Conservation (phyloP, 2,113 vertebrate genomes). For the Plecotus auritus region DNA sequence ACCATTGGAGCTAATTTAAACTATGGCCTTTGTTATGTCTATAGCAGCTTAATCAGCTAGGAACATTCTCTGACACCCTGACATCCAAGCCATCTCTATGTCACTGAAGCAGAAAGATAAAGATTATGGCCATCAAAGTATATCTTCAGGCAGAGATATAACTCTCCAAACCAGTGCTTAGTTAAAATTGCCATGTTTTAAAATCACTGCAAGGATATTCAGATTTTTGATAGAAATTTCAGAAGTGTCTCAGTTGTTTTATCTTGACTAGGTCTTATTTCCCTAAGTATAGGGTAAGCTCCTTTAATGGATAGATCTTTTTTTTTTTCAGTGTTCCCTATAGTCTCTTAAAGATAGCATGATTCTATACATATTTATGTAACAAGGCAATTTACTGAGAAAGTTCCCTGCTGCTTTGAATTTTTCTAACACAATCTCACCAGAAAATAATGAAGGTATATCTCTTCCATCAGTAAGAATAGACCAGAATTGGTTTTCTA, state of each 20-base stretch:
- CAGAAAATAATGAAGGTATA: neutral
- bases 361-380: neutral
- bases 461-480: neutral
- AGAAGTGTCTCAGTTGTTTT: neutral
- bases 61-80: slow-evolving; percentile 36
- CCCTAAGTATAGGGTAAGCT: neutral
- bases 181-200: slow-evolving; percentile 49
- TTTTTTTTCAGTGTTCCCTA: neutral
- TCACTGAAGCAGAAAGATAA: slow-evolving; percentile 53
- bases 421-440: neutral
- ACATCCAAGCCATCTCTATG: neutral
- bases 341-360: neutral
- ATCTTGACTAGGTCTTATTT: neutral
- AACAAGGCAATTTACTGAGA: neutral
- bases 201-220: slow-evolving; percentile 23
- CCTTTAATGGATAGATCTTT: neutral
- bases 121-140: slow-evolving; percentile 57
- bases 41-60: slow-evolving; percentile 53
- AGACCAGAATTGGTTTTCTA: neutral
- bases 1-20: slow-evolving; percentile 58
- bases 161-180: slow-evolving; percentile 21
- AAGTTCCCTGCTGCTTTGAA: neutral
- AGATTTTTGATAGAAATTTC: slow-evolving; percentile 13
- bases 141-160: slow-evolving; percentile 38
- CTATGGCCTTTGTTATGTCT: slow-evolving; percentile 51